Evolutionary conservation across 2,888 invertebrate genomes (phyloP).

Genomic region (Lymantria dispar): DNA sequence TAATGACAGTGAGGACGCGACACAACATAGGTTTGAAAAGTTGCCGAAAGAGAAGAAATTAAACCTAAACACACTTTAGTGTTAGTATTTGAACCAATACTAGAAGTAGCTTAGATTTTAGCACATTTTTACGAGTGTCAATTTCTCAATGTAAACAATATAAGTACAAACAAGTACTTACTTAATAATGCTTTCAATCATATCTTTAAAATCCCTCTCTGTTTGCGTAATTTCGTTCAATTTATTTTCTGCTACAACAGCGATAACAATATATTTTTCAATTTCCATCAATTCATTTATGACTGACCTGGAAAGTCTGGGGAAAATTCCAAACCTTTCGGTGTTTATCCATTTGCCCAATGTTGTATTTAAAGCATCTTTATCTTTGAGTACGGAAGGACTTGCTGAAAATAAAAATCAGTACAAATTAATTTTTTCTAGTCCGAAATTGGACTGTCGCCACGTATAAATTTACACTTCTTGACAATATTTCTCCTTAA

Average conservation of each 20-base stretch:
- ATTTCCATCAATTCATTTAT: constrained; percentile 92
- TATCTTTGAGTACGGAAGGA: constrained; percentile 48
- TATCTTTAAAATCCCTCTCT: constrained; percentile 91
- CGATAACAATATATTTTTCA: constrained; percentile 93
- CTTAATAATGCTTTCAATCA: constrained; percentile 91
- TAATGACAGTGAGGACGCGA: too few species aligned
- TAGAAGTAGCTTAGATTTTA: too few species aligned
- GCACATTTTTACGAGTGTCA: too few species aligned
- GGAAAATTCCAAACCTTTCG: constrained; percentile 94
- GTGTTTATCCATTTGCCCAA: constrained; percentile 94
- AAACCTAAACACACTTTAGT: too few species aligned
- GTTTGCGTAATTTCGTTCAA: constrained; percentile 90
- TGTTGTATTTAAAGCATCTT: constrained; percentile 82
- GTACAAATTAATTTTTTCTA: too few species aligned
- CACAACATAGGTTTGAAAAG: too few species aligned
- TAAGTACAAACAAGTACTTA: constrained; percentile 37
- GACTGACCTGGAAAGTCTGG: constrained; percentile 92
- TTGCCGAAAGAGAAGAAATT: too few species aligned
- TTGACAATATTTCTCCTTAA: too few species aligned
- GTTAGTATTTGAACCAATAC: too few species aligned
- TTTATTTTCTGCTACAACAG: constrained; percentile 94
- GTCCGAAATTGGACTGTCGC: too few species aligned
- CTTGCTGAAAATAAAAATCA: constrained; percentile 38
- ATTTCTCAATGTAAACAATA: too few species aligned
- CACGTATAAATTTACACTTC: too few species aligned